Percentiles rank a stretch among this genome's conserved stretches.
phyloP scores from a whole-genome alignment of 2,113 vertebrate species.

The Ictalurus punctatus region DNA sequence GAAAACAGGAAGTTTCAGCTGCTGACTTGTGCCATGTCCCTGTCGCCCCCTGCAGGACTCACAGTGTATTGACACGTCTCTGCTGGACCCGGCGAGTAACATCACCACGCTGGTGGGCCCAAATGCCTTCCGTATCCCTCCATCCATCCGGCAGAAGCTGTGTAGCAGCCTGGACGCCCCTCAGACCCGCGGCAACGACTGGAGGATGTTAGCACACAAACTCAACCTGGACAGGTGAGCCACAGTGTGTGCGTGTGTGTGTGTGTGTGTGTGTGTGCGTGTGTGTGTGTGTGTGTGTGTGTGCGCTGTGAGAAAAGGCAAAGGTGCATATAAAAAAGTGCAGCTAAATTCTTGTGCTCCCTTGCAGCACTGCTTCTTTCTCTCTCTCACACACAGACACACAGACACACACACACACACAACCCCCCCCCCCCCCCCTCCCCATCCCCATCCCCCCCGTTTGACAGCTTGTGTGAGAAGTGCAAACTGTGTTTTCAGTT shows the following conservation, averaged over 20 bases:
- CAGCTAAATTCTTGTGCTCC: background rate
- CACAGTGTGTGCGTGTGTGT: background rate
- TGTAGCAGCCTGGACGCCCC: conserved; percentile 96
- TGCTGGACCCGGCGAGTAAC: conserved; percentile 85
- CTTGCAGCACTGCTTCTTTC: background rate
- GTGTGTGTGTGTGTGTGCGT: background rate
- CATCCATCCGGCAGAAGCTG: conserved; percentile 95
- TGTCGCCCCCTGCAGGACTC: conserved; percentile 77
- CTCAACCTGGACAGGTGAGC: conserved; percentile 92
- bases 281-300: background rate
- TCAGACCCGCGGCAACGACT: conserved; percentile 94
- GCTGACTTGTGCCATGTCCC: background rate
- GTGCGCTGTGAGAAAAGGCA: background rate
- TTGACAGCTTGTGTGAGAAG: conserved; percentile 63
- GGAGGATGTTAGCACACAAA: conserved; percentile 96
- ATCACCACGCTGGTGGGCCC: conserved; percentile 90
- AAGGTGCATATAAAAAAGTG: background rate
- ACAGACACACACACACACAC: too few relatives aligned
- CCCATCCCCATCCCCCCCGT: background rate
- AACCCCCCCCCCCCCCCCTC: background rate
- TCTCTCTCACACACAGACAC: background rate
- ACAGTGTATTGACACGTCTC: conserved; percentile 84
- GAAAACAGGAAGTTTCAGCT: background rate
- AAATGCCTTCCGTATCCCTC: conserved; percentile 90
- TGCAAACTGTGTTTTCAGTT: conserved; percentile 55